Base-by-base conservation (phyloP, 2,888 invertebrate genomes). In the Hartigia nigra region DNA sequence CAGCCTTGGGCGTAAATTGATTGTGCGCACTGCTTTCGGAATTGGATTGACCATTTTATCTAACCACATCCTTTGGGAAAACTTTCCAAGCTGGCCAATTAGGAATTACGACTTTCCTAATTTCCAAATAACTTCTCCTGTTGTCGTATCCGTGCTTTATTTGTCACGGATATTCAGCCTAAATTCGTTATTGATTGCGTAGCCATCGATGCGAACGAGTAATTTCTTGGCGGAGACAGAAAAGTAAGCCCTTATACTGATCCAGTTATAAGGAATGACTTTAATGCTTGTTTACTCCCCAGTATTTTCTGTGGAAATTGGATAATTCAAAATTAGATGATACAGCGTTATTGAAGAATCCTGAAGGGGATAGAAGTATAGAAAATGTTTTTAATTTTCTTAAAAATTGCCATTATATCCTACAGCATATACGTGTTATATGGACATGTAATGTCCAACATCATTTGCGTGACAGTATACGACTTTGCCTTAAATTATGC, bases 31-130 rank as follows among this genome's bases (percentile, higher is more conserved):
- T 31, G 5, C 34, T 31, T 34, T 72, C 9, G 72, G 72, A 72
- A 72, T 72, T 72, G 31, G 72, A 31, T 72, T 31, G 72, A 31
- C 14, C 72, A 34, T 32, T 55, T 55, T 9, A 23, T 23, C 55
- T 23, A 9, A 4, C 31, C 23, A 72, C 31, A 34, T 72, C 72
- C 72, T 34, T 72, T 34, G 72, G 72, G 72, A 72, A 72, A 34
- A 72, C 72, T 72, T 31, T 72, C 72, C 32, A 34, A 31, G 12
- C 31, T 55, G 23, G 55, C 72, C 72, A 72, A 72, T 72, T 72
- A 72, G 34, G 72, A 72, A 4, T 72, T 72, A 72, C 72, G 72
- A 72, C 31, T 12, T 34, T 32, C 72, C 31, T 72, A 72, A 72
- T 72, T 31, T 32, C 72, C 32, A 11, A 32, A 72, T 72, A 72